Base-by-base conservation (phyloP, 2,113 vertebrate species). In the Nestor notabilis region DNA sequence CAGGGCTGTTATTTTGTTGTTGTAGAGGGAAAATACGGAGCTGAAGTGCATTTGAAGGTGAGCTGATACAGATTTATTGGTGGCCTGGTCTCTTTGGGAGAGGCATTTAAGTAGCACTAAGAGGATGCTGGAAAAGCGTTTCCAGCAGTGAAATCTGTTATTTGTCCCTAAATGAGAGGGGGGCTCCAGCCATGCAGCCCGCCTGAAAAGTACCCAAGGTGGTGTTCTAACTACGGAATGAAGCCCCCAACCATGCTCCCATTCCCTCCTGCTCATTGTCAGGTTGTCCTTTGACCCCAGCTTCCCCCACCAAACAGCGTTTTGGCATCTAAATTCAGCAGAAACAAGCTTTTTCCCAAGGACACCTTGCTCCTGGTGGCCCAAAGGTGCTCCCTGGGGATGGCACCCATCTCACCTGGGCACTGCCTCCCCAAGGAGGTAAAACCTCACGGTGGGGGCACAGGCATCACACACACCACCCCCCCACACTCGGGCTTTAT, bases 191-290 rank as follows among this genome's bases (percentile, higher is more conserved):
- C 28, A 8, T 12, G 15, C 13, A 79, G 44, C 47, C 71, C 44
- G 47, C 47, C 79, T 8, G 9, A 52, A 90, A 79, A 68, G 11
- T 23, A 49, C 29, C 66, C 55, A 78, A 35, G 0, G 1, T 2
- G n/a, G 39, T 83, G 17, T 7, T 94, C 63, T 43, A 69, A 61
- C 11, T 3, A 4, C 1, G 3, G 55, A 10, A 44, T 60, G 39
- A 58, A 91, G 21, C n/a, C 21, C 41, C 11, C 0, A 1, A 12
- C 15, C 0, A 0, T 1, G 1, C 52, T 63, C 21, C 27, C 50
- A 24, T 43, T 20, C 37, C 37, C 50, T 87, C 25, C n/a, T 0
- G 2, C 11, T 56, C 1, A 0, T 27, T 2, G 0, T 19, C 19
- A 17, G 25, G 8, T 37, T 2, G 0, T 19, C 46, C 24, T 82